Evolutionary conservation across 2,113 vertebrate species (phyloP), one percentile per base, ranked within the genome.

Genomic region (Mionectes macconnelli): DNA sequence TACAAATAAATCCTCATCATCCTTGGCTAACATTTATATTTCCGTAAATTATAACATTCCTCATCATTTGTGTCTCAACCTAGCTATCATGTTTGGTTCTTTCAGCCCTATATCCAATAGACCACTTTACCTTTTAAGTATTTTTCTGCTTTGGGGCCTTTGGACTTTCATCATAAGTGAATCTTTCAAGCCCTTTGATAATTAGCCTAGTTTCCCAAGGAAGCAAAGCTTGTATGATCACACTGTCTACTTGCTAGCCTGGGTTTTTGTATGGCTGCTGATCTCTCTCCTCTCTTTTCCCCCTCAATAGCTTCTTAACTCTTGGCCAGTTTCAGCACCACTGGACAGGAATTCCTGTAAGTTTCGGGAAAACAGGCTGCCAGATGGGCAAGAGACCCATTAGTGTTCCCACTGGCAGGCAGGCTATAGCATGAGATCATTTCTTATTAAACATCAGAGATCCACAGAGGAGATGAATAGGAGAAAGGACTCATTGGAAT

Each of bases 1-100:
- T 95, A 77, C 90, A 93, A 77, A 97, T 96, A 96, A 93, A 94
- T 97, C 88, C 79, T 90, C 76, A 92, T 94, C 60, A 81, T 88
- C 59, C 86, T 59, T 84, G 94, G 67, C 80, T 84, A 92, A 87
- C 93, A 92, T 94, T 93, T 92, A 92, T 94, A 94, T 94, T 92
- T 95, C 92, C 80, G 94, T 90, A 75, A 89, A 95, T 92, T 90
- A 88, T 44, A 85, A 70, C 90, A 93, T 97, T 95, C 55, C 23
- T 96, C 90, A 94, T 90, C 89, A 86, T 90, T 95, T 96, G 59
- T 93, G 88, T 95, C 93, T 84, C 47, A 81, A 31, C 56, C 77
- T 74, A 78, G 79, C 59, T 75, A 86, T 95, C 86, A 74, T 57
- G 28, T 81, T 88, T 90, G 76, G 39, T 74, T 59, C 68, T 88